These are phyloP conservation scores for Dasysyrphus tricinctus DNA, from an alignment of 2,888 invertebrate genomes.

Conservation along the genomic window DNA sequence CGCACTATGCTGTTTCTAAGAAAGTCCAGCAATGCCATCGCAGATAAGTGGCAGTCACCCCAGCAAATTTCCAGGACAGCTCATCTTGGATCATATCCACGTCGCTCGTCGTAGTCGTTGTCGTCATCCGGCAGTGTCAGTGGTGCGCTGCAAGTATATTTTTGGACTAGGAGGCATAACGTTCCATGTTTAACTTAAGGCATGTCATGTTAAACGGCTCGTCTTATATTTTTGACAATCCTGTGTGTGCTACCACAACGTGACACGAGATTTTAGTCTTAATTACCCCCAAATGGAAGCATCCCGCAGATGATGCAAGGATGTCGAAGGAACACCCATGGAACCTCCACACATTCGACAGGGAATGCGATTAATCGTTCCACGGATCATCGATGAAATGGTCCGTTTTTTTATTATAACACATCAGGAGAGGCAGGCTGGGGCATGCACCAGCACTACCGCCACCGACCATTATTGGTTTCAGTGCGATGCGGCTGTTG, in stretches of 20 bases:
- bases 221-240: slow-evolving; percentile 75
- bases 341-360: slow-evolving; percentile 33
- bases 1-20: slow-evolving; percentile 66
- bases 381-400: slow-evolving; percentile 73
- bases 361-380: slow-evolving; percentile 72
- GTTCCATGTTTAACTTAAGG: slow-evolving; percentile 68
- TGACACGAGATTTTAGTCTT: slow-evolving; percentile 78
- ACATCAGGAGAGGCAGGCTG: slow-evolving; percentile 22
- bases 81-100: slow-evolving; percentile 64
- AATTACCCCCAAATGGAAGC: slow-evolving; percentile 76
- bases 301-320: slow-evolving; percentile 42
- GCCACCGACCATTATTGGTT: slow-evolving; percentile 61
- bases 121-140: not conserved
- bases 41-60: slow-evolving; percentile 62
- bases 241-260: slow-evolving; percentile 64
- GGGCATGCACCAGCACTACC: not conserved
- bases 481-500: slow-evolving; percentile 22
- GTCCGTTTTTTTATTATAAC: slow-evolving; percentile 65
- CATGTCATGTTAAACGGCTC: slow-evolving; percentile 72
- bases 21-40: slow-evolving; percentile 69
- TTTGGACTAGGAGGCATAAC: slow-evolving; percentile 58
- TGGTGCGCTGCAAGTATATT: not conserved
- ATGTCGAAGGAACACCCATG: slow-evolving; percentile 68
- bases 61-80: slow-evolving; percentile 71
- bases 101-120: not conserved